phyloP scores from a whole-genome alignment of 2,888 invertebrate genomes.

The Pegoplata infirma region DNA sequence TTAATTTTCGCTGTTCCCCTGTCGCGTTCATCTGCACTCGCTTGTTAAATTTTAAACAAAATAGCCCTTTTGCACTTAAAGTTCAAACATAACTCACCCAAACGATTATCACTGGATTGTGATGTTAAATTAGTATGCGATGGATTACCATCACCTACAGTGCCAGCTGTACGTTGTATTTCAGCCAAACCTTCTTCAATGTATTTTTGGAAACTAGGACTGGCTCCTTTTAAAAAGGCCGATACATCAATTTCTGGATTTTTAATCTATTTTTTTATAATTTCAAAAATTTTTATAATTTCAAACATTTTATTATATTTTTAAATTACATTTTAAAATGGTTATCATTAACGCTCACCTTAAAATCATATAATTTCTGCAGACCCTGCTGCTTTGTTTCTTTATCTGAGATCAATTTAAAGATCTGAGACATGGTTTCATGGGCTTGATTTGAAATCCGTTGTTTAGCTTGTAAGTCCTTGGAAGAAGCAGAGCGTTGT shows the following conservation, averaged over 20 bases:
- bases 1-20: too few species aligned
- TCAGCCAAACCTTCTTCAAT: constrained; percentile 78
- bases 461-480: constrained; percentile 78
- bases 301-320: not conserved
- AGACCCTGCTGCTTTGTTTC: constrained; percentile 91
- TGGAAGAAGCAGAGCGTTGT: constrained; percentile 72
- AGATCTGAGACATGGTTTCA: constrained; percentile 91
- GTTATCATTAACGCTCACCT: constrained; percentile 67
- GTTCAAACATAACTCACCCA: constrained; percentile 56
- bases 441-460: constrained; percentile 88
- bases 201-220: constrained; percentile 77
- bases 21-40: too few species aligned
- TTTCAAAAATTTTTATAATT: not conserved
- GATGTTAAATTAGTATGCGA: constrained; percentile 12
- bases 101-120: constrained; percentile 62
- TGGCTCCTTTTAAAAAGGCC: constrained; percentile 77
- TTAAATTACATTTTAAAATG: not conserved
- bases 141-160: constrained; percentile 31
- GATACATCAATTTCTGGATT: constrained; percentile 77
- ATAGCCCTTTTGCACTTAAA: too few species aligned
- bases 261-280: constrained; percentile 67
- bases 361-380: constrained; percentile 77
- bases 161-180: constrained; percentile 70
- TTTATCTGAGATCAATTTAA: constrained; percentile 93
- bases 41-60: too few species aligned